Percentiles rank a stretch among this genome's conserved stretches.
phyloP scores from a whole-genome alignment of 2,888 invertebrate genomes.

The Caenorhabditis afra region DNA sequence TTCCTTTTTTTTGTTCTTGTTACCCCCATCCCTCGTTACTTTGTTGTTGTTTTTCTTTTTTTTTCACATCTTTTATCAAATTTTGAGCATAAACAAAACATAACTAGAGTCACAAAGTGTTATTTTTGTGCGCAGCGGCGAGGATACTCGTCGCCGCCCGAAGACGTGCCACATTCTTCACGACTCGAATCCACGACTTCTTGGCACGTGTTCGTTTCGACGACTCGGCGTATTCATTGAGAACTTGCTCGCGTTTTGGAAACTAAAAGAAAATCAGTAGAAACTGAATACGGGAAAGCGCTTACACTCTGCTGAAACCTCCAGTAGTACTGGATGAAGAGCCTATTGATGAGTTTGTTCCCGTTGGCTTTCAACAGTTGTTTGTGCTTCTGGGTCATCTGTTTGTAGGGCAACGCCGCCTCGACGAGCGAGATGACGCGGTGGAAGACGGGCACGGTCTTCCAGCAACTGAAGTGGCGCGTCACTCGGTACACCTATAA shows the following conservation, averaged over 20 bases:
- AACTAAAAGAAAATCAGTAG: slow-evolving; percentile 36
- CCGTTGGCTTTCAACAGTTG: slow-evolving; percentile 53
- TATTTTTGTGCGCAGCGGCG: slow-evolving; percentile 39
- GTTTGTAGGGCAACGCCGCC: slow-evolving; percentile 53
- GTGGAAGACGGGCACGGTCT: slow-evolving; percentile 72
- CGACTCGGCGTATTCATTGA: slow-evolving; percentile 46
- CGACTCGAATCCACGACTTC: slow-evolving; percentile 58
- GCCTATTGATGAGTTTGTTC: slow-evolving; percentile 54
- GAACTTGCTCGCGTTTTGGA: slow-evolving; percentile 43
- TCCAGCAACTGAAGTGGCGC: slow-evolving; percentile 76
- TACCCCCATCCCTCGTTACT: not conserved
- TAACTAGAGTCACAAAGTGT: slow-evolving; percentile 19
- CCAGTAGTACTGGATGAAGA: slow-evolving; percentile 60
- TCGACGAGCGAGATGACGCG: slow-evolving; percentile 75
- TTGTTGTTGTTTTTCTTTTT: not conserved
- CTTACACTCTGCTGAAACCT: slow-evolving; percentile 51
- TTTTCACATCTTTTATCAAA: no score
- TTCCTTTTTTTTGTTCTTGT: slow-evolving; percentile 9
- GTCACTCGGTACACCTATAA: slow-evolving; percentile 70
- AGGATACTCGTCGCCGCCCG: slow-evolving; percentile 46
- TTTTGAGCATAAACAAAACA: not conserved
- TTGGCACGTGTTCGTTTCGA: slow-evolving; percentile 46
- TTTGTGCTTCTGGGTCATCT: slow-evolving; percentile 50
- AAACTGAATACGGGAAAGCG: not conserved
- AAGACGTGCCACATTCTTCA: slow-evolving; percentile 51